Conservation (phyloP, 1,140 invertebrate species). For the Drosophila quadrilineata region DNA sequence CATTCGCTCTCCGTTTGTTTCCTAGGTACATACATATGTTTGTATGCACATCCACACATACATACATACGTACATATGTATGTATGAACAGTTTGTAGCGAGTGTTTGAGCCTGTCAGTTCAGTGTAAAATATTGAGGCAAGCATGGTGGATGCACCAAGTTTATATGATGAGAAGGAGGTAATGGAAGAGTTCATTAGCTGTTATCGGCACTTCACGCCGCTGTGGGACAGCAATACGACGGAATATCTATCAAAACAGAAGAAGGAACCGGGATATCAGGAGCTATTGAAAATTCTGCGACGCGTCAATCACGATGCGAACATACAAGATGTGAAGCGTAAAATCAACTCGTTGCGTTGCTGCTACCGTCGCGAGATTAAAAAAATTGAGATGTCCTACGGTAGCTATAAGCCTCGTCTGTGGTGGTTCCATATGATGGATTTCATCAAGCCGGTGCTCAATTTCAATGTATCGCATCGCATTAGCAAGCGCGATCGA, state of each 20-base stretch:
- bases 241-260: conserved; percentile 55
- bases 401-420: conserved; percentile 44
- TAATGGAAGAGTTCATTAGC: conserved; percentile 64
- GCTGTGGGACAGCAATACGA: conserved; percentile 47
- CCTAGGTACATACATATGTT: too few relatives aligned
- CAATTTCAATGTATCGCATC: conserved; percentile 20
- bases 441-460: conserved; percentile 59
- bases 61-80: too few relatives aligned
- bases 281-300: conserved; percentile 52
- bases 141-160: conserved; percentile 11
- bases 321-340: conserved; percentile 52
- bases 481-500: conserved; percentile 23
- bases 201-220: conserved; percentile 55
- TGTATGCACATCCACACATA: too few relatives aligned
- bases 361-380: conserved; percentile 56
- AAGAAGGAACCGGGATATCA: conserved; percentile 56
- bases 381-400: conserved; percentile 45
- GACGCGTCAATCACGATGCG: conserved; percentile 41
- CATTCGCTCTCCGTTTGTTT: background rate
- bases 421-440: conserved; percentile 63
- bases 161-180: conserved; percentile 58
- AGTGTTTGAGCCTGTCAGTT: background rate
- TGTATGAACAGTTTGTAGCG: background rate
- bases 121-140: too few relatives aligned
- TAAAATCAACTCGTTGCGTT: conserved; percentile 60